Conservation (phyloP, 2,888 invertebrate species). For the Mantis religiosa region DNA sequence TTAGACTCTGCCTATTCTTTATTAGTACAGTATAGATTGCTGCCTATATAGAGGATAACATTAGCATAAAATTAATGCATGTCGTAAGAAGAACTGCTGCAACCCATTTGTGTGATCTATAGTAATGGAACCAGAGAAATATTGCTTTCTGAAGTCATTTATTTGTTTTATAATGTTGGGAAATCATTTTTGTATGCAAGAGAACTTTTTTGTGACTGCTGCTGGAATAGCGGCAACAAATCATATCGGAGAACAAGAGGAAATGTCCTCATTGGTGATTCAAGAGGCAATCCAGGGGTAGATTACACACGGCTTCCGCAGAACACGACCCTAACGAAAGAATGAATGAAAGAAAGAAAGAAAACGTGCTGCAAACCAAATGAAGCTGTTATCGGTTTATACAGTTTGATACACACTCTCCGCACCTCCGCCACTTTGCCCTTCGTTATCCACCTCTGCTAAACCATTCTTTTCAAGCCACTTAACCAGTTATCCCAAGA, state of each 20-base stretch:
- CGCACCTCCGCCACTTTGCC: not conserved
- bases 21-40: too few species aligned
- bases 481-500: not conserved
- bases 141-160: too few species aligned
- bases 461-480: slow-evolving; percentile 17
- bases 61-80: too few species aligned
- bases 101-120: too few species aligned
- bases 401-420: slow-evolving; percentile 27
- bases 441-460: not conserved
- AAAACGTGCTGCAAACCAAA: slow-evolving; percentile 21
- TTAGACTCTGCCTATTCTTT: too few species aligned
- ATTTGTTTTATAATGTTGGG: too few species aligned
- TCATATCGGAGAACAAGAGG: not conserved
- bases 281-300: not conserved
- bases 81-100: too few species aligned
- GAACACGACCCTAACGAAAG: not conserved
- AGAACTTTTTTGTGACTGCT: not conserved
- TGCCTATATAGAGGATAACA: too few species aligned
- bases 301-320: slow-evolving; percentile 7
- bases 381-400: slow-evolving; percentile 29
- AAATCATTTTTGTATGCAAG: not conserved
- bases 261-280: not conserved
- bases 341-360: not conserved
- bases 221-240: not conserved
- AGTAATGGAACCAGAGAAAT: too few species aligned